Base-by-base conservation (phyloP, 2,797 vertebrate genomes). In the Notamacropus eugenii region DNA sequence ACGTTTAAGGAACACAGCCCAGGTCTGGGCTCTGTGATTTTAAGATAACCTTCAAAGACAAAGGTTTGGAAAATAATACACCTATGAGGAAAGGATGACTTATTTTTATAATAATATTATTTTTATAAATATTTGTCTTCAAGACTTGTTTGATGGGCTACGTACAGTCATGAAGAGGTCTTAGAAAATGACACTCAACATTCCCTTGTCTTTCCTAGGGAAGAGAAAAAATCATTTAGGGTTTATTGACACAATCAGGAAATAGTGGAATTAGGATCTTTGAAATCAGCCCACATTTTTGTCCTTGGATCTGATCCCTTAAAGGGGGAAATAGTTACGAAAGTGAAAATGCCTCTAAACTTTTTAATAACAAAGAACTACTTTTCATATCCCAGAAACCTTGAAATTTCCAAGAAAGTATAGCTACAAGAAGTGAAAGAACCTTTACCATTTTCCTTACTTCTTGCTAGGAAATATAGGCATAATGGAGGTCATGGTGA, bases 151-250 rank as follows among this genome's bases (percentile, higher is more conserved):
- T 93, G 62, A 82, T 91, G 31, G 90, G 46, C 94, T 55, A 55
- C 93, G 56, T 24, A 91, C 54, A 87, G 57, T 82, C n/a, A 95
- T 54, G 55, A 57, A 91, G 67, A 95, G 9, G 6, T 82, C 67
- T 82, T 67, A 90, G 6, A 96, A n/a, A 27, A 93, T 54, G 50
- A 50, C 97, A 93, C 1, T 93, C 95, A 92, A 1, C 91, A 92
- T 12, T 91, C 92, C 50, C 93, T 27, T 56, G 28, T 90, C 91
- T 95, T 94, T 58, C 93, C 9, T 92, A 50, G 96, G 54, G 5
- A 90, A 9, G 54, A 94, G 40, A 93, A 96, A 56, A 95, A 94
- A 58, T 91, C 55, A 92, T 92, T 46, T 82, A 93, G 92, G 14
- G 40, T 95, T 94, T 34, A 54, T 92, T 94, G 24, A 46, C 9